Percentiles rank a stretch among this genome's conserved stretches.
These are phyloP conservation scores for Gallinago solitaria DNA, from an alignment of 2,797 vertebrate genomes.

Conservation along the genomic window DNA sequence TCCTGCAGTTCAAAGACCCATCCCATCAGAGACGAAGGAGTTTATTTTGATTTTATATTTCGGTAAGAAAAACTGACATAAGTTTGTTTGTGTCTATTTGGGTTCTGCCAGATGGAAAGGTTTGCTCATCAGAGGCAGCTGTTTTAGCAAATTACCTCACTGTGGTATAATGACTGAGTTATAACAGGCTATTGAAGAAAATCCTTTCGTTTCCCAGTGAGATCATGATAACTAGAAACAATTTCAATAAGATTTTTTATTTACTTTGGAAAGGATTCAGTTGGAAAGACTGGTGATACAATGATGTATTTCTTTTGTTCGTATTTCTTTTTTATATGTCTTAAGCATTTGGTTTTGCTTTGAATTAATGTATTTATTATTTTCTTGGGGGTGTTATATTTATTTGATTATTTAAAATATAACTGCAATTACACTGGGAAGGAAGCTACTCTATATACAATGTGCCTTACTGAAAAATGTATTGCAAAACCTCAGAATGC, in stretches of 20 bases:
- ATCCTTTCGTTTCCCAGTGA: slow-evolving; percentile 72
- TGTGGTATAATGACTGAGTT: slow-evolving; percentile 73
- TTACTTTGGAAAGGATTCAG: slow-evolving; percentile 76
- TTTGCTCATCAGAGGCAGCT: slow-evolving; percentile 79
- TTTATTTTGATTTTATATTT: slow-evolving; percentile 41
- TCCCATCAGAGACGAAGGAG: background rate
- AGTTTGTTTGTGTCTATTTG: slow-evolving; percentile 71
- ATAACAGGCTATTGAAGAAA: slow-evolving; percentile 74
- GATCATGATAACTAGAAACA: slow-evolving; percentile 75
- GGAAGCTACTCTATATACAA: slow-evolving; percentile 21
- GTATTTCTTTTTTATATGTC: slow-evolving; percentile 29
- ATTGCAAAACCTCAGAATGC: background rate
- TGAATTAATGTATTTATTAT: slow-evolving; percentile 60
- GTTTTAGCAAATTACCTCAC: slow-evolving; percentile 82
- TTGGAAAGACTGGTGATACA: slow-evolving; percentile 59
- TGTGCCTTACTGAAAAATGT: background rate
- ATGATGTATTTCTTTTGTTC: slow-evolving; percentile 64
- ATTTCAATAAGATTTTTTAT: slow-evolving; percentile 74
- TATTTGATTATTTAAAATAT: slow-evolving; percentile 52
- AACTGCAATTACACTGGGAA: slow-evolving; percentile 24
- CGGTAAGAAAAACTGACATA: slow-evolving; percentile 40
- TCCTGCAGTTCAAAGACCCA: slow-evolving; percentile 1
- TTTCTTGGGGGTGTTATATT: slow-evolving; percentile 48
- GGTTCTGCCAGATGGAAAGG: slow-evolving; percentile 78
- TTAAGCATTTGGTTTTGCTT: slow-evolving; percentile 55